A percentile compares a stretch with the other conserved stretches of the same genome.
phyloP scores from a whole-genome alignment of 2,113 vertebrate genomes.

The Paraplagusia blochii region DNA sequence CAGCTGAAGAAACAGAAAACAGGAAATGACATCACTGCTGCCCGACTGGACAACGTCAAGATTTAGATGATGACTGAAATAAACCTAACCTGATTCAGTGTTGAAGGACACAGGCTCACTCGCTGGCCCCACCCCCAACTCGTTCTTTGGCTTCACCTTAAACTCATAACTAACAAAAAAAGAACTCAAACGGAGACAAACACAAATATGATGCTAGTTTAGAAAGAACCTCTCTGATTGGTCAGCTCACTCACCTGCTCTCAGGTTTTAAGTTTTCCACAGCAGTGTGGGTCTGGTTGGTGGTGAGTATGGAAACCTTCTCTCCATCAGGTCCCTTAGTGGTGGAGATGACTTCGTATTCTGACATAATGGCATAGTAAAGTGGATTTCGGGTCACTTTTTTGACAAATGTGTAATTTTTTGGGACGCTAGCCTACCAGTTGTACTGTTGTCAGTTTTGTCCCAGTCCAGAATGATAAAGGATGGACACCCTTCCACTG shows the following conservation, averaged over 20 bases:
- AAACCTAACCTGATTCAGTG: constrained; percentile 88
- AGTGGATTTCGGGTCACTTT: too few relatives aligned
- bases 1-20: constrained; percentile 70
- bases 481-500: constrained; percentile 92
- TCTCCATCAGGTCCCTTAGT: constrained; percentile 84
- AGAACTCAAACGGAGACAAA: background rate
- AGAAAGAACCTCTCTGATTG: too few relatives aligned
- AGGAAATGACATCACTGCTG: background rate
- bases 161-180: constrained; percentile 84
- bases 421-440: constrained; percentile 77
- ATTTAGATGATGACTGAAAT: background rate
- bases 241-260: constrained; percentile 78
- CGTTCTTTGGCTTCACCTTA: constrained; percentile 88
- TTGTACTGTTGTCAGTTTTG: constrained; percentile 87
- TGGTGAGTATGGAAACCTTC: constrained; percentile 85
- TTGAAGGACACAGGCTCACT: constrained; percentile 86
- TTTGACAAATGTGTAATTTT: background rate
- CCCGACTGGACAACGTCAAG: background rate
- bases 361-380: constrained; percentile 67
- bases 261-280: constrained; percentile 94
- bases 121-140: constrained; percentile 84
- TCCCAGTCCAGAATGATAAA: constrained; percentile 94
- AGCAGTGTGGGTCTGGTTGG: constrained; percentile 91
- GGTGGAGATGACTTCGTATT: constrained; percentile 91
- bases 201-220: too few relatives aligned